Conservation (phyloP, 2,113 vertebrate genomes). For the Hucho hucho region DNA sequence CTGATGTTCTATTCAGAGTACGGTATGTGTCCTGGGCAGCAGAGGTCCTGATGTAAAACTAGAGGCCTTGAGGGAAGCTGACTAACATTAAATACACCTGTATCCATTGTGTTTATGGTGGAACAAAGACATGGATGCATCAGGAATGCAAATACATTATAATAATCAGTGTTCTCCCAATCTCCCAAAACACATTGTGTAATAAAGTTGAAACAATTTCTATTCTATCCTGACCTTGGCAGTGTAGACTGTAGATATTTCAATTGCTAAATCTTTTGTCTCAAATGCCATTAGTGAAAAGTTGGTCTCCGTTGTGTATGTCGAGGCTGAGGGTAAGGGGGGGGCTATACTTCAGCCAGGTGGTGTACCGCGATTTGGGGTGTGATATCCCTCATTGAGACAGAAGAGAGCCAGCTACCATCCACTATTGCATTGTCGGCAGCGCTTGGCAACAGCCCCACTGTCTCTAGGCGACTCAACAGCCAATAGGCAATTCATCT, state of each 20-base stretch:
- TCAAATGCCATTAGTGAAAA: neutral
- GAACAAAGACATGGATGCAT: neutral
- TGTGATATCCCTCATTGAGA: slow-evolving; percentile 44
- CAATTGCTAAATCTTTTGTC: neutral
- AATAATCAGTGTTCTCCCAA: slow-evolving; percentile 29
- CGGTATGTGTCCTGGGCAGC: neutral
- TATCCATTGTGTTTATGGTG: neutral
- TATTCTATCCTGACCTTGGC: neutral
- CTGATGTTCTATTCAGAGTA: neutral
- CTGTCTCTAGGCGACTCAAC: slow-evolving; percentile 32
- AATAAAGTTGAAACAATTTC: neutral
- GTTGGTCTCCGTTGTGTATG: neutral
- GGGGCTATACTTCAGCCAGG: slow-evolving; percentile 15
- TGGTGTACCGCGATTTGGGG: slow-evolving; percentile 22
- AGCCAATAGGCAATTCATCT: slow-evolving; percentile 54
- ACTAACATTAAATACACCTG: neutral
- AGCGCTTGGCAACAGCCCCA: slow-evolving; percentile 35
- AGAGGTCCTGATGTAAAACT: neutral
- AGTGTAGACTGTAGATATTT: neutral
- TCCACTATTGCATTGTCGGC: slow-evolving; percentile 42
- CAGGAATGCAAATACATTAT: neutral
- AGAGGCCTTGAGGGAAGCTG: neutral
- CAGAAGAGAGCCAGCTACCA: slow-evolving; percentile 31
- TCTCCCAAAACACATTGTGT: neutral
- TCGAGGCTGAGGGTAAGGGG: neutral